Base-by-base conservation (phyloP, 1,140 invertebrate species). In the Drosophila bocki region DNA sequence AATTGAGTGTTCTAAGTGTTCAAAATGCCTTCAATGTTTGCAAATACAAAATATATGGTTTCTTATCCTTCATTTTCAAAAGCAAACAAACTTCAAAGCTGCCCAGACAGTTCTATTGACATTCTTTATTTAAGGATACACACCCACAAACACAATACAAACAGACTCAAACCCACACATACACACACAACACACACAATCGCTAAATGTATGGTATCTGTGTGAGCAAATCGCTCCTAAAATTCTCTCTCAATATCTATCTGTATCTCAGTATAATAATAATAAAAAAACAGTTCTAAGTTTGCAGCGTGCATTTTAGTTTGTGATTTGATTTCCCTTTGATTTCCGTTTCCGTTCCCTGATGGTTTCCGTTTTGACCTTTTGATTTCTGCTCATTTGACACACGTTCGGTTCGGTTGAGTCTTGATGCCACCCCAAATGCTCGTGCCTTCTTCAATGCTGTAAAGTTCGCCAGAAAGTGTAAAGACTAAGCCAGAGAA, bases 21-120 rank as follows among this genome's bases (percentile, higher is more conserved):
- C 56, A 87, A 90, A 88, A 82, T 76, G 86, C 86, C 86, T 91
- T 90, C 81, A 91, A 60, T 90, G 85, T 88, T 88, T 90, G 86
- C 86, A 91, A 90, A 76, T 85, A 91, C 61, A 91, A 90, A 69
- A 80, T 71, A 56, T 56, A 85, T 67, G 60, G 75, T 87, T 87
- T 69, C 64, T 77, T 82, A 79, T 71, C 64, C 63, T 83, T 83
- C 59, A 63, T 74, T 74, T 72, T 72, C 45, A 74, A 74, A 74
- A 84, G 53, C 79, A 72, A 80, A 75, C 78, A 72, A 77, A 75
- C 68, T 88, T 70, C 63, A 59, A 75, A 62, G 75, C 64, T 77
- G 58, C 58, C 54, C 47, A 65, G 78, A 48, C 61, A 76, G 68
- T 47, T 78, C 29, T 68, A 44, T 61, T 54, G 54, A 71, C 39